phyloP scores from a whole-genome alignment of 2,113 vertebrate species.

The Barnardius zonarius region DNA sequence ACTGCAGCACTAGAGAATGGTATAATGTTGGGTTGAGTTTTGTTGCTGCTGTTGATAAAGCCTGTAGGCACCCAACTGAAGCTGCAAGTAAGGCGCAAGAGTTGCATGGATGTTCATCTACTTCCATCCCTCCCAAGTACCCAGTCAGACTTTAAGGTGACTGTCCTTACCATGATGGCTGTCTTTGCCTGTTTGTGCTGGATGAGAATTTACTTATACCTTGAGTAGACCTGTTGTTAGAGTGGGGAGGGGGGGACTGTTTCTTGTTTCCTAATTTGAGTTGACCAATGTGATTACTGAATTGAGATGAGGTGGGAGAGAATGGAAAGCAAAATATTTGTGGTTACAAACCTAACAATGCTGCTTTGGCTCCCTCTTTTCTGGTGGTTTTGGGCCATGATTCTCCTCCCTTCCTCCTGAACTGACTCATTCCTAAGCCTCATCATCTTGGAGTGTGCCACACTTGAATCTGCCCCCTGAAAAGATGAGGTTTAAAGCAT shows the following conservation, averaged over 20 bases:
- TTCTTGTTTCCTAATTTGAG: background rate
- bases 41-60: background rate
- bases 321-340: background rate
- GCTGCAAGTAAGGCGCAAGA: background rate
- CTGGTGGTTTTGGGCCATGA: background rate
- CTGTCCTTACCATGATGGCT: fast-evolving
- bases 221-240: background rate
- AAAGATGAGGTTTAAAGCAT: background rate
- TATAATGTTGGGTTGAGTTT: background rate
- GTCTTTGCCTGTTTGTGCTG: background rate
- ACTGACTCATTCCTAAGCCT: background rate
- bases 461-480: background rate
- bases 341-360: background rate
- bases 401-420: background rate
- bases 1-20: background rate
- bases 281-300: background rate
- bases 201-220: background rate
- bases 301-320: background rate
- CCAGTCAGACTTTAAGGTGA: background rate
- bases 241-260: fast-evolving
- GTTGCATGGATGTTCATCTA: background rate
- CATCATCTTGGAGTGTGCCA: background rate
- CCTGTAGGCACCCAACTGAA: background rate
- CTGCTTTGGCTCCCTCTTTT: background rate
- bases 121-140: background rate